Base-by-base conservation (phyloP, 2,797 vertebrate genomes). In the Protonibea diacanthus region DNA sequence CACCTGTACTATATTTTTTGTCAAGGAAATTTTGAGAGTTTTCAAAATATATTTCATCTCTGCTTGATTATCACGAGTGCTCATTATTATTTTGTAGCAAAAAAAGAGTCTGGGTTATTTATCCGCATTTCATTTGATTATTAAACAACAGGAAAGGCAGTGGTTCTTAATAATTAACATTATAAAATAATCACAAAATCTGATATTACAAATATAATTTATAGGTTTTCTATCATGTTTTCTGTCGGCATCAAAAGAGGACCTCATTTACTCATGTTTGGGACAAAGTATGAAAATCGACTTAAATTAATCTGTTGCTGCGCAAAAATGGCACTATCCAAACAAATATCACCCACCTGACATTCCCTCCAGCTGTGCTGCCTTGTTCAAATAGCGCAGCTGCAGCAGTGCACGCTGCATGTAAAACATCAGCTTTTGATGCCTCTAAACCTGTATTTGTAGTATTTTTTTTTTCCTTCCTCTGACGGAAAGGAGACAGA, bases 371-470 rank as follows among this genome's bases (percentile, higher is more conserved):
- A 52, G 7, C 47, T 67, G 53, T 45, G 53, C 29, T 58, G 21
- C 62, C 42, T 62, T 63, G 40, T n/a, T 47, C 6, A 13, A 63
- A 71, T 11, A 80, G 6, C 42, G 13, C 56, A 2, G 15, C 55
- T 6, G 55, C 29, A 14, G 56, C 53, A 55, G n/a, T 1, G 11
- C 57, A 23, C 55, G 47, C 64, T 72, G 57, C 20, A 13, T 85
- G 52, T 62, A 55, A 47, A 74, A 21, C 21, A 3, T 57, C 47
- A 53, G 71, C 55, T 58, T 65, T 45, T 51, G 17, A 65, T 59
- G 61, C 65, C 51, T 61, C 25, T 33, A 38, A 55, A 67, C 45
- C 58, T 66, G 27, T 38, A 68, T 70, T 33, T 52, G 48, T 60
- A 17, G 23, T 53, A 51, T 76, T 78, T 59, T 51, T 57, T 51